phyloP scores from a whole-genome alignment of 2,797 vertebrate species.

The Halcyon leucocephala region DNA sequence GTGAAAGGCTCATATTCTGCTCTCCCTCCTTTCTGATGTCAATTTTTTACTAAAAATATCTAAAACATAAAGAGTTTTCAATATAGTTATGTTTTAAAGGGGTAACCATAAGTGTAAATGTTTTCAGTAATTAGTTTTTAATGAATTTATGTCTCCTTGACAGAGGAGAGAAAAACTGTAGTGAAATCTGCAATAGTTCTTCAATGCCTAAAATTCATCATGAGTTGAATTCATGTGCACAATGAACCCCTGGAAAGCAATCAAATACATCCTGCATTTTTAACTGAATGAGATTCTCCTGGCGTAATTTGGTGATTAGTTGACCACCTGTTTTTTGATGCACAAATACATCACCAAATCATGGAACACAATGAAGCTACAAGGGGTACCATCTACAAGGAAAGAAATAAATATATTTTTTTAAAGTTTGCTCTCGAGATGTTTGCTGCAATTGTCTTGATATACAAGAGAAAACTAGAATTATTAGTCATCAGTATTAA shows the following conservation, averaged over 20 bases:
- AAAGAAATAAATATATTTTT: neutral
- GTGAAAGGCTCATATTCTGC: neutral
- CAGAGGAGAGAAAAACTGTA: neutral
- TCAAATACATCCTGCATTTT: neutral
- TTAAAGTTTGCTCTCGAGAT: neutral
- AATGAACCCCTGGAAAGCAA: neutral
- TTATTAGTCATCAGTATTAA: neutral
- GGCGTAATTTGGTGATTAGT: neutral
- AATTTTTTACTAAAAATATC: neutral
- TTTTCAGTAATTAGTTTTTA: neutral
- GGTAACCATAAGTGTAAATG: neutral
- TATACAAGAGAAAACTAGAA: neutral
- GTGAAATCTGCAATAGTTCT: neutral
- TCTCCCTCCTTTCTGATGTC: neutral
- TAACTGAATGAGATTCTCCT: neutral
- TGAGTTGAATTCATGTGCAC: neutral
- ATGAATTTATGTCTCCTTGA: neutral
- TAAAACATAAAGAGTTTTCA: neutral
- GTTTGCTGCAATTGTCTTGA: neutral
- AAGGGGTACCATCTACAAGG: neutral
- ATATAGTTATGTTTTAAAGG: neutral
- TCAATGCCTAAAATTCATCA: neutral
- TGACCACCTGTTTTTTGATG: neutral
- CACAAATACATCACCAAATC: neutral
- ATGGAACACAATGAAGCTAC: neutral